phyloP scores from a whole-genome alignment of 2,113 vertebrate genomes.

The Conger conger region DNA sequence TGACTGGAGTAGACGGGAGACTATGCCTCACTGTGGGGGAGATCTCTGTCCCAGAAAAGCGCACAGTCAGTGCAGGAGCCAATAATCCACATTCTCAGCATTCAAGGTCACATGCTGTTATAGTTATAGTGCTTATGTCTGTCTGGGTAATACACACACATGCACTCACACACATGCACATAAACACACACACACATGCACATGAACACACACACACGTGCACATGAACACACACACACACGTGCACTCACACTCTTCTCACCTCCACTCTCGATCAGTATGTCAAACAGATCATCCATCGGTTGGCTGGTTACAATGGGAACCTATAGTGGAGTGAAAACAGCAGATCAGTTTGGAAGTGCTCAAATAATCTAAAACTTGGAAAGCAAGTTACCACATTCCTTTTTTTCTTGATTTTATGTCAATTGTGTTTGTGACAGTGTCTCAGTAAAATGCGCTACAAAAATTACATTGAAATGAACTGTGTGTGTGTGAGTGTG shows the following conservation, averaged over 20 bases:
- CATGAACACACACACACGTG: not conserved
- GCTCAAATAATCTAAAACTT: no score
- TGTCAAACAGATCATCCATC: slow-evolving; percentile 98
- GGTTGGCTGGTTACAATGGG: slow-evolving; percentile 89
- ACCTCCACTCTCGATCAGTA: slow-evolving; percentile 98
- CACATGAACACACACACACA: not conserved
- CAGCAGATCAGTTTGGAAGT: not conserved
- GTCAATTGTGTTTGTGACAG: no score
- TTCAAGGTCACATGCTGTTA: not conserved
- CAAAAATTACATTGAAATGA: no score
- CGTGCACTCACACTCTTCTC: slow-evolving; percentile 21
- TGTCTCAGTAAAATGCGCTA: no score
- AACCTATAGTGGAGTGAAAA: slow-evolving; percentile 64
- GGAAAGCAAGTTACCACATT: no score
- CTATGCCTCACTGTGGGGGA: slow-evolving; percentile 89
- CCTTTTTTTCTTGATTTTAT: no score
- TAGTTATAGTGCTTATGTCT: no score
- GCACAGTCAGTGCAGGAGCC: not conserved
- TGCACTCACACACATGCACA: not conserved
- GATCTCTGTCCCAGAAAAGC: slow-evolving; percentile 74
- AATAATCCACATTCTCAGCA: not conserved
- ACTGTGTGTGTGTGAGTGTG: not conserved
- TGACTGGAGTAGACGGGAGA: slow-evolving; percentile 76
- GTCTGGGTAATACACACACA: not conserved
- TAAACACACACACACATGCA: not conserved